These are phyloP conservation scores for Drosophila bocki DNA, from an alignment of 1,140 invertebrate genomes.

Conservation along the genomic window DNA sequence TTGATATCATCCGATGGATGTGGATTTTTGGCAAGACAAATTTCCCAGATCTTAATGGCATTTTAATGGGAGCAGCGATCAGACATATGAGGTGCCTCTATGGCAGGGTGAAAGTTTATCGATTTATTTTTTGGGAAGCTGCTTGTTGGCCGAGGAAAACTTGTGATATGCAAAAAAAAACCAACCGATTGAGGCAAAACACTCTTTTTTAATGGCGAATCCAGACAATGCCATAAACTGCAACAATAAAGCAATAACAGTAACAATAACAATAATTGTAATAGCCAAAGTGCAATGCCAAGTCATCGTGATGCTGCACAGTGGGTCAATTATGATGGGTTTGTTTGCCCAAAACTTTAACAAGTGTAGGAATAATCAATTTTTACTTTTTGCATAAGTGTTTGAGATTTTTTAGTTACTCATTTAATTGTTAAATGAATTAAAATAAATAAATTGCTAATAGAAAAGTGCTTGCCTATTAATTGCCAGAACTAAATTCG, in stretches of 20 bases:
- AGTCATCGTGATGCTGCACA: slow-evolving; percentile 33
- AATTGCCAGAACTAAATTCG: background rate
- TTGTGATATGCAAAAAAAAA: slow-evolving; percentile 42
- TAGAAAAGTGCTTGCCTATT: too few relatives aligned
- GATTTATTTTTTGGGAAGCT: slow-evolving; percentile 53
- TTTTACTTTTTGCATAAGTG: background rate
- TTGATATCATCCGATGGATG: slow-evolving; percentile 24
- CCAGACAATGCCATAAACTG: slow-evolving; percentile 54
- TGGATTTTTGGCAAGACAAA: slow-evolving; percentile 34
- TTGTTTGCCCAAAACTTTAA: background rate
- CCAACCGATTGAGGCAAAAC: slow-evolving; percentile 9
- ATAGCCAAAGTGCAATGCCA: slow-evolving; percentile 50
- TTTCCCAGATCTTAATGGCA: slow-evolving; percentile 39
- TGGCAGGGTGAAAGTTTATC: slow-evolving; percentile 51
- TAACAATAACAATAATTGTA: slow-evolving; percentile 57
- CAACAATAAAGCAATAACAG: slow-evolving; percentile 56
- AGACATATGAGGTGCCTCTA: background rate
- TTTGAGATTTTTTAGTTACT: background rate
- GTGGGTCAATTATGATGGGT: background rate
- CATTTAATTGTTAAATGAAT: background rate
- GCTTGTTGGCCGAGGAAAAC: slow-evolving; percentile 33
- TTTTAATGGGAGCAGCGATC: slow-evolving; percentile 49
- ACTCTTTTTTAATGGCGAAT: slow-evolving; percentile 44
- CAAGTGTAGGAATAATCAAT: background rate
- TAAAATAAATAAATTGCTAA: background rate